Base-by-base conservation (phyloP, 2,888 invertebrate species). In the Platyscelio sp. region DNA sequence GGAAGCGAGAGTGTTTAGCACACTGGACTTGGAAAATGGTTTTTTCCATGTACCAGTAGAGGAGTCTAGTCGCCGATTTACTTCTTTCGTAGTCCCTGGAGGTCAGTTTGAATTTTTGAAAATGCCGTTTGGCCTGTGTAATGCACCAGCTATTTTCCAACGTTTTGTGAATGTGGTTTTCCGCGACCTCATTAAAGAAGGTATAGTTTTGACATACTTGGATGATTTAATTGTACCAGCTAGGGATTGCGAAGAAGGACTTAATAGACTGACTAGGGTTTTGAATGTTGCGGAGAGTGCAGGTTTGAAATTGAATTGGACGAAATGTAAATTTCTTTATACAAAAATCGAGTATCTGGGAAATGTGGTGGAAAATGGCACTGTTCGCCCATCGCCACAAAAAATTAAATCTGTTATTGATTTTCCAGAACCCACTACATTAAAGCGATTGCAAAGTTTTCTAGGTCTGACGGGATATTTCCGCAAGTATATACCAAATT, bases 31-130 rank as follows among this genome's bases (percentile, higher is more conserved):
- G 49, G 49, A 49, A 49, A 49, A 49, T 20, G 49, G 13, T 4
- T 54, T 54, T 24, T 54, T 54, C 54, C 54, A 54, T 24, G 54
- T 54, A 3, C 26, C 54, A 4, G 49, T 49, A 11, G 49, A 49
- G 18, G 13, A 49, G 22, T 18, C 18, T 20, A 49, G 18, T 22
- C 18, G 49, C 2, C 18, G 13, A 22, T 49, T 20, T 20, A 49
- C 49, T 4, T 56, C 56, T 26, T 56, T 58, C 20, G 33, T 58
- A 33, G 33, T 29, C 65, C 51, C 7, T 81, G 86, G 1, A 83
- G 54, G 54, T 6, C 54, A 88, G 22, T 90, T 81, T 54, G 76
- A 88, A 33, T 89, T 90, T 61, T 20, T 76, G 3, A 87, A 72
- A 40, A 83, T 51, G 18, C 82, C 83, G 0, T 87, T 86, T 13